These are phyloP conservation scores for Callipepla californica DNA, from an alignment of 2,113 vertebrate species.

Conservation along the genomic window DNA sequence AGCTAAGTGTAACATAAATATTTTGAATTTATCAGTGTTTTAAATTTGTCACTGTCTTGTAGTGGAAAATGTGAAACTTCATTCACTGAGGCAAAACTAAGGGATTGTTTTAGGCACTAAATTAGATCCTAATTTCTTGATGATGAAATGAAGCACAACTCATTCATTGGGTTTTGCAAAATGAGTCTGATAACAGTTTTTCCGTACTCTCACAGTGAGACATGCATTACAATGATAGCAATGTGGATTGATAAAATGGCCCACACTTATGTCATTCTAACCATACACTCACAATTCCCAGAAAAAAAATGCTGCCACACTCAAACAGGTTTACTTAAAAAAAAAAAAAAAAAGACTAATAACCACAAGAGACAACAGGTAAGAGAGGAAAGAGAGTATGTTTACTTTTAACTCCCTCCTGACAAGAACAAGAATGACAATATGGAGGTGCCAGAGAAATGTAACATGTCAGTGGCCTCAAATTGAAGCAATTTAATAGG, in stretches of 20 bases:
- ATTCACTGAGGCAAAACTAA: not conserved
- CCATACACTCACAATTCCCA: not conserved
- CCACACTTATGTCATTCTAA: not conserved
- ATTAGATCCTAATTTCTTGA: not conserved
- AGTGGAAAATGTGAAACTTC: not conserved
- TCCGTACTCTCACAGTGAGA: not conserved
- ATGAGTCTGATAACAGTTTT: not conserved
- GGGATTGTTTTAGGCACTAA: not conserved
- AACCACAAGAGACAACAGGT: not conserved
- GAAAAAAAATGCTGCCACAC: not conserved
- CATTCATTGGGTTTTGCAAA: not conserved
- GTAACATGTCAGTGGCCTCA: constrained; percentile 47
- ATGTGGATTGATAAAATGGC: not conserved
- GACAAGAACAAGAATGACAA: constrained; percentile 52
- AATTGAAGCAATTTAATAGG: constrained; percentile 52
- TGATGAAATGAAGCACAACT: not conserved
- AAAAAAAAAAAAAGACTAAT: not conserved
- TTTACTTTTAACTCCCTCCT: constrained; percentile 61
- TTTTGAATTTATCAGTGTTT: not conserved
- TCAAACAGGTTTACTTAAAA: not conserved
- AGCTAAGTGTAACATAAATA: not conserved
- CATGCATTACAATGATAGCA: not conserved
- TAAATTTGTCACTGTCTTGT: not conserved
- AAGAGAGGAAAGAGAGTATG: constrained; percentile 25
- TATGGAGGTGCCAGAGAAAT: constrained; percentile 46